These are phyloP conservation scores for Esperia sulphurella DNA, from an alignment of 2,888 invertebrate genomes.

Conservation along the genomic window DNA sequence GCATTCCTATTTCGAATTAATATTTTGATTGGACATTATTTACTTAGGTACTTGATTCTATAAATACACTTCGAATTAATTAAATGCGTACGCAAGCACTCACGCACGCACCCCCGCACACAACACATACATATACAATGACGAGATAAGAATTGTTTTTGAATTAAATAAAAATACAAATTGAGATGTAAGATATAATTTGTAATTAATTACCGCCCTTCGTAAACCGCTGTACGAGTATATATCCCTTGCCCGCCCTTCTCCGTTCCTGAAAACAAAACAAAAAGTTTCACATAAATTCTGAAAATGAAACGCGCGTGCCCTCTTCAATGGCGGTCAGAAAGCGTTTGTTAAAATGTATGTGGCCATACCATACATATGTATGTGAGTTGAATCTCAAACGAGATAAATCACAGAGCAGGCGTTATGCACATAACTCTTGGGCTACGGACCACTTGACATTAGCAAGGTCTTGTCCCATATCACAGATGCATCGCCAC, in stretches of 20 bases:
- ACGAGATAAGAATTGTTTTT: no score
- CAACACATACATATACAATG: no score
- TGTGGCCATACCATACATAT: constrained; percentile 39
- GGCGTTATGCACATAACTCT: constrained; percentile 70
- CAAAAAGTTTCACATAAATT: constrained; percentile 36
- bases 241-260: constrained; percentile 13
- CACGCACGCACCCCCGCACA: no score
- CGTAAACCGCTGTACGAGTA: background rate
- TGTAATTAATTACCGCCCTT: background rate
- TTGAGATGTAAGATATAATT: background rate
- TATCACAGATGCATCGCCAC: constrained; percentile 18
- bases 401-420: constrained; percentile 65
- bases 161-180: no score
- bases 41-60: no score
- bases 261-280: constrained; percentile 29
- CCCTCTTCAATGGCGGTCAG: constrained; percentile 36
- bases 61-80: no score
- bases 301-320: constrained; percentile 28
- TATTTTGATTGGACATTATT: no score
- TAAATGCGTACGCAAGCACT: no score
- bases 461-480: constrained; percentile 58
- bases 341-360: constrained; percentile 49
- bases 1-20: no score
- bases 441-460: constrained; percentile 62
- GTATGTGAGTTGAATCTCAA: constrained; percentile 53